Conservation (phyloP, 2,888 invertebrate genomes). For the Hirtodrosophila alboralis region DNA sequence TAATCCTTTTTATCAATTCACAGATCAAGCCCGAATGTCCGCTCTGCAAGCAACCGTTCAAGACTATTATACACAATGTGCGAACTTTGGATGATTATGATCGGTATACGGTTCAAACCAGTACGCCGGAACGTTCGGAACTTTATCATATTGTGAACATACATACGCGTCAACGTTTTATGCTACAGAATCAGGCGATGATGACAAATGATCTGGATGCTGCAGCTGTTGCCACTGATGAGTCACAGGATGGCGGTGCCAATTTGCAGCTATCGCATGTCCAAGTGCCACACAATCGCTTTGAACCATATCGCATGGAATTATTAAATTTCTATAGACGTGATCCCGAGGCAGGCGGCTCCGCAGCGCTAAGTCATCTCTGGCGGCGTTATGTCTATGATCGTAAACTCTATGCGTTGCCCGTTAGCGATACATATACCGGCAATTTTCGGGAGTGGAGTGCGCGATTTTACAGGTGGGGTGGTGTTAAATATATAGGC, state of each 20-base stretch:
- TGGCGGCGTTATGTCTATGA: slow-evolving; percentile 90
- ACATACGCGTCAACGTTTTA: slow-evolving; percentile 45
- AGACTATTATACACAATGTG: slow-evolving; percentile 96
- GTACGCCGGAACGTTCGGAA: slow-evolving; percentile 61
- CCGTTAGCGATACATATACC: slow-evolving; percentile 87
- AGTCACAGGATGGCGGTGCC: slow-evolving; percentile 38
- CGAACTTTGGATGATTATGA: slow-evolving; percentile 94
- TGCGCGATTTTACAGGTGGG: slow-evolving; percentile 90
- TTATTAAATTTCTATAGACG: slow-evolving; percentile 79
- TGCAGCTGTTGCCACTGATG: slow-evolving; percentile 23
- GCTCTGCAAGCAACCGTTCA: slow-evolving; percentile 95
- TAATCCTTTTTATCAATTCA: background rate
- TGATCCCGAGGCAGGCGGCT: slow-evolving; percentile 68
- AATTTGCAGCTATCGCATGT: slow-evolving; percentile 27
- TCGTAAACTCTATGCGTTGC: slow-evolving; percentile 90
- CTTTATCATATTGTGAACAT: slow-evolving; percentile 58
- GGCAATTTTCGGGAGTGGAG: slow-evolving; percentile 90
- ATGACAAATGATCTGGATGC: slow-evolving; percentile 55
- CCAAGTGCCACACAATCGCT: slow-evolving; percentile 52
- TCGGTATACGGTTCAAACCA: slow-evolving; percentile 87
- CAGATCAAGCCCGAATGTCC: slow-evolving; percentile 97
- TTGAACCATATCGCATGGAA: slow-evolving; percentile 75
- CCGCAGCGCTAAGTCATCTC: slow-evolving; percentile 77
- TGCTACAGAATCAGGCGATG: slow-evolving; percentile 54
- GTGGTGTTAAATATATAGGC: too few species aligned